phyloP scores from a whole-genome alignment of 2,113 vertebrate genomes.

The Cricetomys ansorgei region DNA sequence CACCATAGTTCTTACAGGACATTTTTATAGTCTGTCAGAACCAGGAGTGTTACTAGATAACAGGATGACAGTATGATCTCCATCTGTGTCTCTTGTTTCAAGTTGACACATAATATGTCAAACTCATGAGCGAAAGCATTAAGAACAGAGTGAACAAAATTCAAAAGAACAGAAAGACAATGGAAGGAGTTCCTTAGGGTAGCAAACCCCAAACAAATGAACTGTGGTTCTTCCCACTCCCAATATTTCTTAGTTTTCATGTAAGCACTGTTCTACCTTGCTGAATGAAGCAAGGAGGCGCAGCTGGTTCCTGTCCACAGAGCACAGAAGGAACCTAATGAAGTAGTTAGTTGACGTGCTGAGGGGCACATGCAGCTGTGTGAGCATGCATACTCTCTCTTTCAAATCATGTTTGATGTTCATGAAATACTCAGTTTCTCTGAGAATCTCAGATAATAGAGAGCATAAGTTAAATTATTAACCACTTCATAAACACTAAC shows the following conservation, averaged over 20 bases:
- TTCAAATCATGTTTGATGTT: background rate
- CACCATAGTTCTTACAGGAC: background rate
- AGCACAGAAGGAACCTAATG: constrained; percentile 16
- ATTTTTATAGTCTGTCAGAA: background rate
- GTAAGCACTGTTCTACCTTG: background rate
- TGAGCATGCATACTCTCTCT: background rate
- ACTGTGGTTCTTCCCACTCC: background rate
- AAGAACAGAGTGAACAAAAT: background rate
- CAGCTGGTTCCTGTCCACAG: background rate
- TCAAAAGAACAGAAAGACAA: background rate
- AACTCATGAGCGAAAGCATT: background rate
- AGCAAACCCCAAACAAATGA: background rate
- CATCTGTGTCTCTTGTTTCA: background rate
- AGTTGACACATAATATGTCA: background rate
- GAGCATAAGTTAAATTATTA: constrained; percentile 39
- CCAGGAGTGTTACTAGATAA: background rate
- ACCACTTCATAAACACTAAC: constrained; percentile 12
- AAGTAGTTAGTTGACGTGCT: background rate
- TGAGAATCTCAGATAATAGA: background rate
- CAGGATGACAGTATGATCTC: background rate
- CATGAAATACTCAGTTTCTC: constrained; percentile 3
- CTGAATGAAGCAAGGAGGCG: constrained; percentile 18
- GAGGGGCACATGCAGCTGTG: background rate
- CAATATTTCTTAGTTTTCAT: background rate
- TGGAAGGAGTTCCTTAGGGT: background rate